Base-by-base conservation (phyloP, 1,140 invertebrate genomes). In the Temnothorax curvispinosus region DNA sequence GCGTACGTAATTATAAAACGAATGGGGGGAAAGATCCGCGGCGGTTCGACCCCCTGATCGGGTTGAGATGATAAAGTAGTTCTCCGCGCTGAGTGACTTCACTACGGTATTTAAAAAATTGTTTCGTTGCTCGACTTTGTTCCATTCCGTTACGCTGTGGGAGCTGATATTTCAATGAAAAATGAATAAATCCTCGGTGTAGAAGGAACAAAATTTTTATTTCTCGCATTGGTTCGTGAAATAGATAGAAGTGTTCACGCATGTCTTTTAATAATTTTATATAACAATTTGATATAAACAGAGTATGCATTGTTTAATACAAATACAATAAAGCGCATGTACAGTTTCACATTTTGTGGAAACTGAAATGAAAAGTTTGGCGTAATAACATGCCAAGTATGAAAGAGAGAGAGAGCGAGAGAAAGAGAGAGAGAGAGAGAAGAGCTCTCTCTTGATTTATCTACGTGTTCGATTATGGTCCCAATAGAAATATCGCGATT, bases 281-380 rank as follows among this genome's bases (percentile, higher is more conserved):
- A 32, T 50, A 65, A 80, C 4, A 77, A 32, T 77, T 62, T 18
- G 11, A 78, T 50, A n/a, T 4, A 69, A 80, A 69, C 9, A 69
- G 38, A 71, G 7, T 44, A 81, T 47, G 69, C n/a, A 21, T 76
- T 54, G 13, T 67, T 65, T 52, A 52, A 71, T 56, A 35, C 5
- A 81, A 72, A 32, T 41, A 44, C 11, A 44, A 58, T 56, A 72
- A 71, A 64, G 27, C 0, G 32, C 64, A 41, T 72, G 1, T 69
- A 52, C 13, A 50, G 8, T 52, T 52, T 67, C 2, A 72, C 21
- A 18, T 6, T 54, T 78, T 80, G 38, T 60, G 44, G 21, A 41
- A 35, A 60, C 13, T 41, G 15, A 50, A 64, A 35, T 47, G 41
- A 44, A 77, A 35, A 78, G 38, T 52, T 81, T 81, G 38, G 9